Conservation (phyloP, 2,888 invertebrate species). For the Odontomyia ornata region DNA sequence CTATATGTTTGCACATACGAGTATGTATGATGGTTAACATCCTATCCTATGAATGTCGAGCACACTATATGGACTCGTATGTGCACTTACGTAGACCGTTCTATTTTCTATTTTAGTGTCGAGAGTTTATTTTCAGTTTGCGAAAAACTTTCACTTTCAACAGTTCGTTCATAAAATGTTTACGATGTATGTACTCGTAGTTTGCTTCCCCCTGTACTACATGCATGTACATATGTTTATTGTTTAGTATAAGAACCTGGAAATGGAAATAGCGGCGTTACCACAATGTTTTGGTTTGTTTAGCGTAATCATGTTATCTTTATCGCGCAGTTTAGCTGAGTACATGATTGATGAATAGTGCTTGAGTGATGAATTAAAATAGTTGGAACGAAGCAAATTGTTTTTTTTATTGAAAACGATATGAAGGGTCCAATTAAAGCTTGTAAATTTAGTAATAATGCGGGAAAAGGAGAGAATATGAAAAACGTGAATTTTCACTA, state of each 20-base stretch:
- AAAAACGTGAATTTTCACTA: too few species aligned
- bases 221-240: background rate
- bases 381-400: too few species aligned
- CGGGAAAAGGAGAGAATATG: too few species aligned
- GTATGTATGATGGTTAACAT: too few species aligned
- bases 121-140: conserved; percentile 20
- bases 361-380: too few species aligned
- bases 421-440: too few species aligned
- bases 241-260: background rate
- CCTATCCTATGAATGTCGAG: background rate
- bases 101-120: conserved; percentile 29
- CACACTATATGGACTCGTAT: background rate
- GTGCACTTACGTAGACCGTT: conserved; percentile 5
- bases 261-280: background rate
- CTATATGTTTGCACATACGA: background rate
- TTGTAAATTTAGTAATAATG: too few species aligned
- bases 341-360: too few species aligned
- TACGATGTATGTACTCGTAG: background rate
- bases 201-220: background rate
- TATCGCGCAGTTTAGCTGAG: background rate
- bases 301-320: background rate
- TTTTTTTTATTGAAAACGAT: too few species aligned
- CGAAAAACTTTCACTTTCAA: conserved; percentile 31
- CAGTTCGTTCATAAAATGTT: conserved; percentile 7
- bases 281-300: background rate